Evolutionary conservation across 2,888 invertebrate genomes (phyloP), one percentile per base, ranked within the genome.

Genomic region (Noctua comes): DNA sequence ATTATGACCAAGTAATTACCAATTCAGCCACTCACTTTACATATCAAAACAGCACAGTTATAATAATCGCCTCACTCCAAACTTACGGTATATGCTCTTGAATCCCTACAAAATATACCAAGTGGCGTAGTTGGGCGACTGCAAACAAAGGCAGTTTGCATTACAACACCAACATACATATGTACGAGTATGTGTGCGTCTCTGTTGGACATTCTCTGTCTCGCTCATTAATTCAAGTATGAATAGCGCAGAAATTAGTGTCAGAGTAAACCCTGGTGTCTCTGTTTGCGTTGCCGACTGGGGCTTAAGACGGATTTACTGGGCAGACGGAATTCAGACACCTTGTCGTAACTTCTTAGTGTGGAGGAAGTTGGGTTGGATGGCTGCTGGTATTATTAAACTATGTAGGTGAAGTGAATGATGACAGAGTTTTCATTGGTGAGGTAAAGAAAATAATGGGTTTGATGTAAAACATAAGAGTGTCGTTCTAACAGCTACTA

Each of bases 141-240:
- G 59, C 79, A 86, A 85, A 85, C 83, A 85, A 85, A 83, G 62
- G 62, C 71, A 79, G 84, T 86, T 85, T 74, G 69, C 86, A 72
- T 79, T 86, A 73, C 69, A 64, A 82, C 82, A 79, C 79, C 40
- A 73, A 64, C 36, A n/a, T 74, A 48, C 36, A 69, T 65, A 46
- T 72, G 59, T 78, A n/a, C n/a, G n/a, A n/a, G n/a, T n/a, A 62
- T 68, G 73, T 69, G 18, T 70, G 68, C 31, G 43, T 69, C 24
- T 76, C 48, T 76, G 72, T 79, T 72, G 68, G 31, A 83, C 86
- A 74, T 85, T n/a, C 72, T 83, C 83, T 57, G 40, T 85, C 76
- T 77, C 85, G 21, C 83, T 85, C 86, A 83, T 86, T 82, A 82
- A 85, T 84, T 83, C 73, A 74, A 83, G 83, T 86, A 85, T 86